phyloP scores from a whole-genome alignment of 2,113 vertebrate species.

The Lipotes vexillifer region DNA sequence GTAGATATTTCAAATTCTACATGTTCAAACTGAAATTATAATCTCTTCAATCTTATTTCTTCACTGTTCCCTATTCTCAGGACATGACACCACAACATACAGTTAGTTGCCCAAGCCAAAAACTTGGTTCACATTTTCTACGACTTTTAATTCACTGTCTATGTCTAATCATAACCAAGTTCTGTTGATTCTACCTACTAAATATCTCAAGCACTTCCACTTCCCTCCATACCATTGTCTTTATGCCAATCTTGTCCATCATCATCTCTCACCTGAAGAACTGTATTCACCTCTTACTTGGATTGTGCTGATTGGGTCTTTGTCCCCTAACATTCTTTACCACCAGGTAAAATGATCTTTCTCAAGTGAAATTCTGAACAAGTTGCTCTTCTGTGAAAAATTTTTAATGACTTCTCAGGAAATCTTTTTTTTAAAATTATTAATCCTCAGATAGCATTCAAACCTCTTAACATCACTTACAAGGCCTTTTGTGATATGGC shows the following conservation, averaged over 20 bases:
- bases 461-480: background rate
- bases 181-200: background rate
- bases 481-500: background rate
- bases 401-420: background rate
- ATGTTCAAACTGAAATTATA: background rate
- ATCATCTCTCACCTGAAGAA: background rate
- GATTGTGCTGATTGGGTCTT: background rate
- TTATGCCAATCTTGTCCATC: background rate
- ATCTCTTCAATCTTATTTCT: background rate
- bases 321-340: background rate
- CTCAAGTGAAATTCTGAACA: conserved; percentile 20
- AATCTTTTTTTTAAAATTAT: background rate
- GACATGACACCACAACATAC: background rate
- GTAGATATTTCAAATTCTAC: background rate
- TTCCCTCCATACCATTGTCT: background rate
- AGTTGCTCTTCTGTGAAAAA: background rate
- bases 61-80: background rate
- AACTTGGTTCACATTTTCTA: background rate
- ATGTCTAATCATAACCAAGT: background rate
- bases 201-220: background rate
- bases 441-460: background rate
- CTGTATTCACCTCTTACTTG: background rate
- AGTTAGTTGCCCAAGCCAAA: background rate
- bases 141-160: background rate
- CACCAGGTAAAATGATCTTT: background rate